phyloP scores from a whole-genome alignment of 2,888 invertebrate species.

The Acleris literana region DNA sequence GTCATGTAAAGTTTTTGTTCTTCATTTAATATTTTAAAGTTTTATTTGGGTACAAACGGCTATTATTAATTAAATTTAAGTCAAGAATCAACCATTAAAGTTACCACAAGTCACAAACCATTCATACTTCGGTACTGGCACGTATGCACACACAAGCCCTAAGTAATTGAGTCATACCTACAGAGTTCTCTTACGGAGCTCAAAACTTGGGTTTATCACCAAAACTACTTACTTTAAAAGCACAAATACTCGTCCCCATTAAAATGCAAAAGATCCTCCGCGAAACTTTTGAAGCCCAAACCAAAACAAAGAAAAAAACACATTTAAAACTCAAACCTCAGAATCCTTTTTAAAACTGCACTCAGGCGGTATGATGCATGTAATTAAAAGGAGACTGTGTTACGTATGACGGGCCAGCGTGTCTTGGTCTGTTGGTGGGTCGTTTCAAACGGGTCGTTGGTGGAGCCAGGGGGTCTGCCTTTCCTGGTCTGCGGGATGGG shows the following conservation, averaged over 20 bases:
- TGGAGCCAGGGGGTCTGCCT: slow-evolving; percentile 34
- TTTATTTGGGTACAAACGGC: too few relatives aligned
- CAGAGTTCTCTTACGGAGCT: too few relatives aligned
- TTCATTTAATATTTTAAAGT: too few relatives aligned
- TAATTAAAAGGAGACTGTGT: slow-evolving; percentile 74
- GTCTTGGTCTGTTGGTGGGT: slow-evolving; percentile 42
- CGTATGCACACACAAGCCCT: too few relatives aligned
- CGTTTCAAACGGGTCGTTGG: slow-evolving; percentile 39
- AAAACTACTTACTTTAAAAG: background rate
- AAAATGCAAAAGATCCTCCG: background rate
- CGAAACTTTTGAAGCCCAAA: slow-evolving; percentile 40
- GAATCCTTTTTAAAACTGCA: slow-evolving; percentile 72
- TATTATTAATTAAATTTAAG: too few relatives aligned
- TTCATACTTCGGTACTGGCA: too few relatives aligned
- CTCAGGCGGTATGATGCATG: slow-evolving; percentile 69
- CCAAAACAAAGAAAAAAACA: slow-evolving; percentile 44
- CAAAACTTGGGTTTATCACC: too few relatives aligned
- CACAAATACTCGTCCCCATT: background rate
- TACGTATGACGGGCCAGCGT: slow-evolving; percentile 46
- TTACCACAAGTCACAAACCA: too few relatives aligned
- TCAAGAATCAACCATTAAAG: too few relatives aligned
- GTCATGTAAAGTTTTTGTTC: too few relatives aligned
- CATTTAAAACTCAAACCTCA: slow-evolving; percentile 55
- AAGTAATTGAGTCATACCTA: too few relatives aligned
- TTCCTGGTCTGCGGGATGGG: slow-evolving; percentile 41